phyloP scores from a whole-genome alignment of 2,113 vertebrate species.

The Triplophysa siluroides region DNA sequence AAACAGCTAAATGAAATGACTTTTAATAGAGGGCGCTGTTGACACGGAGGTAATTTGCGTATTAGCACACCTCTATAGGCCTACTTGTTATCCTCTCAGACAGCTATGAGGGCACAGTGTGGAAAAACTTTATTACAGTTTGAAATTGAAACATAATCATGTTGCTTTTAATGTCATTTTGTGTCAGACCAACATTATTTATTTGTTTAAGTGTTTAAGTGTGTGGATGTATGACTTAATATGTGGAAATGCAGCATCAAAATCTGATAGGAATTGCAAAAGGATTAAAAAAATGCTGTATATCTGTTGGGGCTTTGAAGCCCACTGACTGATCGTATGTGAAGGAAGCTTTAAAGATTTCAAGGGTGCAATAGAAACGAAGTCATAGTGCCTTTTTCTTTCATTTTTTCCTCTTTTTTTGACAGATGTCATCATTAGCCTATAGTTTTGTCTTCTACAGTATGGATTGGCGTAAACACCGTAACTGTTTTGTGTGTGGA shows the following conservation, averaged over 20 bases:
- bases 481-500: conserved; percentile 50
- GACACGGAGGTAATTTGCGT: not conserved
- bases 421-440: conserved; percentile 35
- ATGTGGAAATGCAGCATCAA: not conserved
- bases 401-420: conserved; percentile 35
- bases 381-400: conserved; percentile 48
- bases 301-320: conserved; percentile 28
- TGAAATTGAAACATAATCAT: conserved; percentile 35
- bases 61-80: not conserved
- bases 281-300: not conserved
- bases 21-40: conserved; percentile 11
- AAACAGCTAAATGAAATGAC: not conserved
- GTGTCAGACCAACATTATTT: conserved; percentile 53
- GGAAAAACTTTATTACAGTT: not conserved
- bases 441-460: conserved; percentile 25
- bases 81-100: not conserved
- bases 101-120: conserved; percentile 14
- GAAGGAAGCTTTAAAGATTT: conserved; percentile 51
- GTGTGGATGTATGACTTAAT: conserved; percentile 15
- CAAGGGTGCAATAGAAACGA: conserved; percentile 14
- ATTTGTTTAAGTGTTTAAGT: conserved; percentile 3
- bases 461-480: conserved; percentile 63
- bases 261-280: not conserved
- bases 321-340: conserved; percentile 7
- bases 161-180: conserved; percentile 38